Evolutionary conservation across 2,113 vertebrate genomes (phyloP).

Genomic region (Hydropotes inermis): DNA sequence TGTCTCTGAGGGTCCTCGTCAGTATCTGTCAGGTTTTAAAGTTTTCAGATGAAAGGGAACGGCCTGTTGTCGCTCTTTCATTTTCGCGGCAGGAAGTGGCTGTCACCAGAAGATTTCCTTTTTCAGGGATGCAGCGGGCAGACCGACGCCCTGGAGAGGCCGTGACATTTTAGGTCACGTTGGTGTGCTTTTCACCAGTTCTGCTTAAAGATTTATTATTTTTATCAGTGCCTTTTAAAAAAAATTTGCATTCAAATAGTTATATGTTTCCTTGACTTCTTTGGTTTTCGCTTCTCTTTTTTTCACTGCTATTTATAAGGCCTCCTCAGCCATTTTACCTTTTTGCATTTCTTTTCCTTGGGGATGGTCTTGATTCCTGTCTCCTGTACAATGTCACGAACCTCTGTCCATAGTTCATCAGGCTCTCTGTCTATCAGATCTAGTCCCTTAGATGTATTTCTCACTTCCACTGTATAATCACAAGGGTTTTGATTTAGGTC

Average conservation of each 20-base stretch:
- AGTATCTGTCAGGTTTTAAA: background rate
- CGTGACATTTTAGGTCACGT: background rate
- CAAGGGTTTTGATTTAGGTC: background rate
- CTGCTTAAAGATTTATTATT: background rate
- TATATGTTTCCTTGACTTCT: background rate
- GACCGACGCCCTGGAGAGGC: background rate
- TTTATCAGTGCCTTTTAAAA: background rate
- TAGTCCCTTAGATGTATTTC: background rate
- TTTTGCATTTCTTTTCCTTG: background rate
- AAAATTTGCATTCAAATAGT: background rate
- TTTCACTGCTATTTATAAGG: background rate
- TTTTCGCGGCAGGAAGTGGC: background rate
- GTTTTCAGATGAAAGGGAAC: background rate
- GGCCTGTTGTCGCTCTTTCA: background rate
- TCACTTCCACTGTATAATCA: background rate
- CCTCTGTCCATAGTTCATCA: background rate
- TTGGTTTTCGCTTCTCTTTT: background rate
- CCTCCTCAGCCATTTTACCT: background rate
- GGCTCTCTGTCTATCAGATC: background rate
- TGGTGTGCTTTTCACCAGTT: background rate
- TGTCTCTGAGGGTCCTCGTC: background rate
- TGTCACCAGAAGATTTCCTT: background rate
- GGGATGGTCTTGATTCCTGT: background rate
- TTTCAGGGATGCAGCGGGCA: background rate
- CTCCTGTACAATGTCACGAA: background rate